Conservation (phyloP, 2,113 vertebrate species). For the Geococcyx californianus region DNA sequence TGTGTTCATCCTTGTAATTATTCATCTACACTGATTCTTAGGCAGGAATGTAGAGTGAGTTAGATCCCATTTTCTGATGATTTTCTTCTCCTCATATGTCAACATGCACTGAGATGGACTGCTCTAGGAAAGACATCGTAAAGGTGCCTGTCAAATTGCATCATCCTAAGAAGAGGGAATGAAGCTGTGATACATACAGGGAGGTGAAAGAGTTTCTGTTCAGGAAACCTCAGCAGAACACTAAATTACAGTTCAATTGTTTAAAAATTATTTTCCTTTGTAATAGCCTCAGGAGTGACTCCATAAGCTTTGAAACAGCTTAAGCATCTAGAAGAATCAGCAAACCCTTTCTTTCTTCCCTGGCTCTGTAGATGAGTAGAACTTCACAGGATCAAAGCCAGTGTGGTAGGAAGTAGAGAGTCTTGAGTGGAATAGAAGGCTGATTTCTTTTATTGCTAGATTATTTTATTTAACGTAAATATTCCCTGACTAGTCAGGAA, state of each 20-base stretch:
- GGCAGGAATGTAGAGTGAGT: neutral
- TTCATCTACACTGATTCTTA: neutral
- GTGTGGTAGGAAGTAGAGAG: neutral
- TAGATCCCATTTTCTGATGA: neutral
- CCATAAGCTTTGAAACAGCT: neutral
- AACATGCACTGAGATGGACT: neutral
- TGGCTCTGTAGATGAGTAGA: neutral
- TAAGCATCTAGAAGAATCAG: neutral
- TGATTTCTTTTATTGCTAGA: neutral
- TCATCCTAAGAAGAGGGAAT: neutral
- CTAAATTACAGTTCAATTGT: neutral
- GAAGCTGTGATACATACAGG: neutral
- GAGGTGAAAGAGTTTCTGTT: neutral
- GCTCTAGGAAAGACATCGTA: neutral
- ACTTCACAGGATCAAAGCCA: neutral
- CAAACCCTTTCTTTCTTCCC: neutral
- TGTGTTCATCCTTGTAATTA: neutral
- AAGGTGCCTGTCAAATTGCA: neutral
- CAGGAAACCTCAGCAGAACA: neutral
- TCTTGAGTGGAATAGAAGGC: neutral
- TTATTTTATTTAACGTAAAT: slow-evolving; percentile 31
- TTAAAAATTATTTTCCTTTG: neutral
- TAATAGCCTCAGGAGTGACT: neutral
- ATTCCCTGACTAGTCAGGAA: neutral
- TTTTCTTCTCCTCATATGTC: neutral